These are phyloP conservation scores for Hemibagrus wyckioides DNA, from an alignment of 2,113 vertebrate species.

Conservation along the genomic window DNA sequence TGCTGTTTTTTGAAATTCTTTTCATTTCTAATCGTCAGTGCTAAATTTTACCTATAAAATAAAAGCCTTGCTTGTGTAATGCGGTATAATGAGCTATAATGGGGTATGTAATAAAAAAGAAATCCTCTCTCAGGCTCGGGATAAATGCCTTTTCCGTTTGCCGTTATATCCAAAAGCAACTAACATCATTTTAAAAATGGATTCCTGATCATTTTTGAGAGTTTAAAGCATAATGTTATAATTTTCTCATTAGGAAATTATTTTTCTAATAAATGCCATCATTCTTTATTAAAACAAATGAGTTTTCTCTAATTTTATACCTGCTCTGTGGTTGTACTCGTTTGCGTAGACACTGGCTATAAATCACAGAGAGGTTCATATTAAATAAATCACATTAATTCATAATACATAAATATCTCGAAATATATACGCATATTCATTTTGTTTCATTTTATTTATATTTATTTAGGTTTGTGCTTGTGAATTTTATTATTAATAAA, in stretches of 20 bases:
- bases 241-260: not conserved
- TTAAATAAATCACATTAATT: too few species aligned
- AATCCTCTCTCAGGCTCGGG: not conserved
- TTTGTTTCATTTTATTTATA: not conserved
- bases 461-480: too few species aligned
- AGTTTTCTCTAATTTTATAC: not conserved
- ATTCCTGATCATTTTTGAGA: not conserved
- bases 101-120: not conserved
- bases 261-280: not conserved
- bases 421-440: not conserved
- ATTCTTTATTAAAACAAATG: not conserved
- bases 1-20: not conserved
- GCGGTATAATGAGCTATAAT: not conserved
- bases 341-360: not conserved
- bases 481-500: too few species aligned
- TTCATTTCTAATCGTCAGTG: not conserved
- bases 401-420: not conserved
- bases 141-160: not conserved
- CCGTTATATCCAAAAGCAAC: not conserved
- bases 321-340: not conserved
- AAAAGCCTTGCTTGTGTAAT: too few species aligned
- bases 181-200: not conserved
- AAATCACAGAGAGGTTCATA: too few species aligned
- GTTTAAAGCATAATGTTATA: not conserved
- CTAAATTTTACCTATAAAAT: too few species aligned